phyloP scores from a whole-genome alignment of 2,797 vertebrate species.

The Threskiornis aethiopicus region DNA sequence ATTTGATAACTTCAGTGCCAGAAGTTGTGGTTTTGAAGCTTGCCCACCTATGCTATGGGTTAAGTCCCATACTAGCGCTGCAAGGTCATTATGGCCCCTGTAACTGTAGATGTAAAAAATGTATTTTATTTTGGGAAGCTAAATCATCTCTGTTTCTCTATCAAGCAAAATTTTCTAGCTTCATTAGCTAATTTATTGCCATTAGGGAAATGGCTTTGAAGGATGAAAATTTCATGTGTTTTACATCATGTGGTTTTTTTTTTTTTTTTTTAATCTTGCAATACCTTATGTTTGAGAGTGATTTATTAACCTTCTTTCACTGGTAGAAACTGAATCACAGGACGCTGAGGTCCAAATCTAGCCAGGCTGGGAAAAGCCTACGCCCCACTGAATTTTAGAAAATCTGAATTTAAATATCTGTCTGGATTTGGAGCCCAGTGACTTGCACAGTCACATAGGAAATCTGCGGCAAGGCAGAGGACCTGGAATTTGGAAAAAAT shows the following conservation, averaged over 20 bases:
- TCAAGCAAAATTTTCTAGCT: neutral
- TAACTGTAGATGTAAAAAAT: neutral
- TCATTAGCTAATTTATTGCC: neutral
- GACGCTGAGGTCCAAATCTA: neutral
- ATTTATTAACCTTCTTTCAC: neutral
- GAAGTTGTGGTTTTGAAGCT: neutral
- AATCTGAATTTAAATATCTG: neutral
- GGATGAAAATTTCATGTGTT: neutral
- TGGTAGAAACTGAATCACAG: neutral
- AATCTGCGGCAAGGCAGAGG: neutral
- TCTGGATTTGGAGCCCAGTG: neutral
- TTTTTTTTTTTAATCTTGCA: neutral
- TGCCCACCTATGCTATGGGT: accelerated
- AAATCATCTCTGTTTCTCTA: neutral
- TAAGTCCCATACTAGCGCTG: neutral
- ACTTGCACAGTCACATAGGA: neutral
- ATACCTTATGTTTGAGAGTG: neutral
- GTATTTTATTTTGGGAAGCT: neutral
- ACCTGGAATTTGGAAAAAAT: neutral
- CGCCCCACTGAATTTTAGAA: neutral
- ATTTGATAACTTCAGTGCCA: neutral
- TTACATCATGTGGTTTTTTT: accelerated
- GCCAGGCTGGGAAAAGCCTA: neutral
- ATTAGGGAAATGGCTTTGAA: constrained; percentile 8
- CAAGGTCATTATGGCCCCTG: neutral